Evolutionary conservation across 2,113 vertebrate genomes (phyloP).

Genomic region (rat (Rattus norvegicus)): DNA sequence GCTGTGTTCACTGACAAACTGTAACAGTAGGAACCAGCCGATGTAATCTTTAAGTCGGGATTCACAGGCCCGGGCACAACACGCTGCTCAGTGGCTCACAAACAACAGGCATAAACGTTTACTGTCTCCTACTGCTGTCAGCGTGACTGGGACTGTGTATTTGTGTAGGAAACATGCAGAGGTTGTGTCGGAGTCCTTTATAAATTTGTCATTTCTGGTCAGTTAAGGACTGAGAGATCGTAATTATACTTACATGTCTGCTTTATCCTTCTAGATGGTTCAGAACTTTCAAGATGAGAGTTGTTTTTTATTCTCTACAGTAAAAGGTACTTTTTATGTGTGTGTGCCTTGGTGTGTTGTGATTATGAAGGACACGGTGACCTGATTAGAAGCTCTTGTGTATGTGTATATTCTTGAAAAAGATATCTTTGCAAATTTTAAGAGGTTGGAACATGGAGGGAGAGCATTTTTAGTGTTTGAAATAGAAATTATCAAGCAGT

Average conservation of each 20-base stretch:
- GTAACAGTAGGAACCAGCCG: not conserved
- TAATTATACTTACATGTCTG: constrained; percentile 39
- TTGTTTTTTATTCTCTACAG: constrained; percentile 95
- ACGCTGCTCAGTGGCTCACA: not conserved
- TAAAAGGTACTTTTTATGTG: constrained; percentile 91
- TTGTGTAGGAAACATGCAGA: not conserved
- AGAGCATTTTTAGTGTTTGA: not conserved
- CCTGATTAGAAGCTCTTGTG: not conserved
- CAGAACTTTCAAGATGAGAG: constrained; percentile 98
- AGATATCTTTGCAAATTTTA: not conserved
- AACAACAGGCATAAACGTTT: not conserved
- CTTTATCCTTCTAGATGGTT: constrained; percentile 92
- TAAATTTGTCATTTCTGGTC: not conserved
- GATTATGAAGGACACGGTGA: not conserved
- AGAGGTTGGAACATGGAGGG: not conserved
- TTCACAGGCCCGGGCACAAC: not conserved
- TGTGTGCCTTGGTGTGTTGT: not conserved
- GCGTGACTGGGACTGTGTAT: not conserved
- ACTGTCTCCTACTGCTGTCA: accelerated
- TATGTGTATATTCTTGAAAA: not conserved
- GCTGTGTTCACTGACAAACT: not conserved
- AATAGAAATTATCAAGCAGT: not conserved
- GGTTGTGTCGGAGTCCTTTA: not conserved
- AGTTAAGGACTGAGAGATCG: not conserved
- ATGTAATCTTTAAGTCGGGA: accelerated